A percentile compares a stretch with the other conserved stretches of the same genome.
Evolutionary conservation across 2,113 vertebrate genomes (phyloP).

Genomic region (Lanius collurio): DNA sequence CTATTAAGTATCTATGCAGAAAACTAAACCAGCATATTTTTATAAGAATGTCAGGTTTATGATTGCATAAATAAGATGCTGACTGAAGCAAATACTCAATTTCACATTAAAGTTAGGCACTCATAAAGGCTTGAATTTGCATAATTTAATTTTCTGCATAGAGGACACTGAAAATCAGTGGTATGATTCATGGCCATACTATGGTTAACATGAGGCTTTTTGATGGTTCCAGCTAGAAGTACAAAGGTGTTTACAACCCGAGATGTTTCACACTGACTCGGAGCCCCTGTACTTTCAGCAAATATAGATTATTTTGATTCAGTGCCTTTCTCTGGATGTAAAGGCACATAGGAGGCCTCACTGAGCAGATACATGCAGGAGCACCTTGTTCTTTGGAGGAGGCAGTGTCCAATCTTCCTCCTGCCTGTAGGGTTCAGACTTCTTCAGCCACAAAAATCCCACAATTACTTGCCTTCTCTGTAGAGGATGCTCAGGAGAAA

Average conservation of each 20-base stretch:
- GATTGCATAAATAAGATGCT: conserved; percentile 78
- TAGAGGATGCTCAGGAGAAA: neutral
- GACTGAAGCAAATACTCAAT: conserved; percentile 74
- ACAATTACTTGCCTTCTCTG: neutral
- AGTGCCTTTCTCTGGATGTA: neutral
- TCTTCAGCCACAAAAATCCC: neutral
- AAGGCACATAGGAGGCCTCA: neutral
- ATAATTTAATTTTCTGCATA: conserved; percentile 91
- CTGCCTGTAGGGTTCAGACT: neutral
- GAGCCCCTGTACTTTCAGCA: conserved; percentile 26
- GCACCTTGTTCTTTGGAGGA: neutral
- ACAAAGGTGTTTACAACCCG: conserved; percentile 50
- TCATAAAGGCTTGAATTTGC: conserved; percentile 73
- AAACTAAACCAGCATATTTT: conserved; percentile 52
- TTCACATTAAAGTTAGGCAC: conserved; percentile 70
- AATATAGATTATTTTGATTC: neutral
- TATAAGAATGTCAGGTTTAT: conserved; percentile 53
- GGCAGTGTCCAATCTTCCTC: neutral
- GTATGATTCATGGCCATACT: conserved; percentile 84
- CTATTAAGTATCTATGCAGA: conserved; percentile 10
- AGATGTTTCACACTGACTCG: conserved; percentile 28
- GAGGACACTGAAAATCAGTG: conserved; percentile 87
- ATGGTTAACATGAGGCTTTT: conserved; percentile 71
- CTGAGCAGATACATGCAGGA: neutral
- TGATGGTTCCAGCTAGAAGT: conserved; percentile 40